Evolutionary conservation across 2,888 invertebrate species (phyloP), one percentile per base, ranked within the genome.

Genomic region (Girardia tigrina): DNA sequence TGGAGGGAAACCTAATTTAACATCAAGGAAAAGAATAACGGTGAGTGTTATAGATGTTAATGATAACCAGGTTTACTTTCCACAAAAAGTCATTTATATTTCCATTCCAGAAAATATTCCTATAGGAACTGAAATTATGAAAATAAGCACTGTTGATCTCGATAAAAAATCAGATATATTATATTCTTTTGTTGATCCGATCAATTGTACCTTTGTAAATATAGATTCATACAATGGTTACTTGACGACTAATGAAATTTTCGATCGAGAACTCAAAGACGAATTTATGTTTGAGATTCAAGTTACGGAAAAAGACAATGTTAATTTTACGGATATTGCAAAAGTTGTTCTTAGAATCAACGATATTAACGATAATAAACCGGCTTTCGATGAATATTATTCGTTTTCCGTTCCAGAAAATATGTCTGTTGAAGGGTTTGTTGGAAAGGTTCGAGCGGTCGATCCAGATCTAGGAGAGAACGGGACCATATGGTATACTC

Each of bases 321-420:
- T n/a, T 4, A 56, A 56, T 56, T 56, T 56, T n/a, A 56, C 56
- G 6, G 56, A 56, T n/a, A 16, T 56, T 4, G 56, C 23, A 16
- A 56, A 56, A 4, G n/a, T 56, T 20, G 23, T 56, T 56, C 23
- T 56, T 20, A n/a, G 56, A 23, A 56, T 56, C 56, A 56, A 4
- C 23, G 56, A 56, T n/a, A 56, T 56, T 23, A 56, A 56, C 23
- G 56, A 56, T 16, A 56, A 56, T n/a, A 56, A 56, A n/a, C 56
- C 56, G 56, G 56, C 23, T 56, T 56, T 56, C n/a, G 56, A 56
- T 4, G n/a, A n/a, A 4, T 23, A 56, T n/a, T 56, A 56, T 56
- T 56, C 56, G n/a, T 56, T 56, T n/a, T 56, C 56, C 6, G n/a
- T 56, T n/a, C 56, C 56, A 56, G 56, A 56, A 56, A 56, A 56